phyloP scores from a whole-genome alignment of 2,797 vertebrate genomes.

The Momotus momota region DNA sequence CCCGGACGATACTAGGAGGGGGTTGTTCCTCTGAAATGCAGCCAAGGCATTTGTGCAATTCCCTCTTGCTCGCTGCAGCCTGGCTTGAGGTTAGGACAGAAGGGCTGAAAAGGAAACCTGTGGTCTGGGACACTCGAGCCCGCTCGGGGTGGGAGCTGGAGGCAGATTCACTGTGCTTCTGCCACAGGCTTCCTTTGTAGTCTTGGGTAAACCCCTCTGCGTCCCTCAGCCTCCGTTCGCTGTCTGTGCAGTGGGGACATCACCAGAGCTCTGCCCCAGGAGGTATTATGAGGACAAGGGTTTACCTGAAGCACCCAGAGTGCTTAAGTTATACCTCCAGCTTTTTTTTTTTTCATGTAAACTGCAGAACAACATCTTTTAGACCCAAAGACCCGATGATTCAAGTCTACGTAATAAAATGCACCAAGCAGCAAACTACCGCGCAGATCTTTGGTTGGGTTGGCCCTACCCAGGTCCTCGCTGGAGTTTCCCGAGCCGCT shows the following conservation, averaged over 20 bases:
- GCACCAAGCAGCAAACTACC: not conserved
- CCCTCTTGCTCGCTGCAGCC: not conserved
- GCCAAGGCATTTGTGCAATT: not conserved
- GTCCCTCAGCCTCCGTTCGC: accelerated
- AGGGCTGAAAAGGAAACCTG: not conserved
- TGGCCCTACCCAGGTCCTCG: not conserved
- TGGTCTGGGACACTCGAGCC: not conserved
- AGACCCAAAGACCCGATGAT: not conserved
- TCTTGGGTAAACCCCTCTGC: not conserved
- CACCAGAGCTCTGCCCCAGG: accelerated
- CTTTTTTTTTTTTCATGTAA: not conserved
- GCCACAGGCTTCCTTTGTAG: not conserved
- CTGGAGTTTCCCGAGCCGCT: not conserved
- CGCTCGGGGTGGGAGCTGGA: not conserved
- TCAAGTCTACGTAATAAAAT: not conserved
- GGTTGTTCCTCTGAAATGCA: not conserved
- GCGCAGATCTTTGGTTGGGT: not conserved
- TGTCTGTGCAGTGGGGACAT: not conserved
- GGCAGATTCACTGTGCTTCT: not conserved
- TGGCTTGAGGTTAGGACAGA: not conserved
- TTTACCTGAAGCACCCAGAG: not conserved
- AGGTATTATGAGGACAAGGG: not conserved
- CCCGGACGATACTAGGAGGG: accelerated
- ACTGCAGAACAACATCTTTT: not conserved
- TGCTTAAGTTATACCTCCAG: not conserved